A percentile compares a stretch with the other conserved stretches of the same genome.
phyloP scores from a whole-genome alignment of 2,797 vertebrate species.

The Poeciliopsis paucimaculata region DNA sequence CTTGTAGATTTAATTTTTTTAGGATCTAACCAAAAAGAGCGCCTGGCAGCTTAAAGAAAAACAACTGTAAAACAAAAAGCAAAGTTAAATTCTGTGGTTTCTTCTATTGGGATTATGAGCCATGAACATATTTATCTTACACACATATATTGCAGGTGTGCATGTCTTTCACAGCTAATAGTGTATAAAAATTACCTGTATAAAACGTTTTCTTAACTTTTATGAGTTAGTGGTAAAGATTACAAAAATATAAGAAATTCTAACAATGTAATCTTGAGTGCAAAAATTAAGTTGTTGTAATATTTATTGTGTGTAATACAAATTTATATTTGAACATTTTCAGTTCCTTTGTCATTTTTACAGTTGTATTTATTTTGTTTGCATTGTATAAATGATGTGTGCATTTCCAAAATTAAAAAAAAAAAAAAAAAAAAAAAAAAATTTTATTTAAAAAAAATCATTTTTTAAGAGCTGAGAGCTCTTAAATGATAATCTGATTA shows the following conservation, averaged over 20 bases:
- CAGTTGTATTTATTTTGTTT: background rate
- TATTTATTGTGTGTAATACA: slow-evolving; percentile 19
- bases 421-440: no score
- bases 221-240: background rate
- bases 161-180: slow-evolving; percentile 6
- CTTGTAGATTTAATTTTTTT: background rate
- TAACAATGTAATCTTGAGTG: background rate
- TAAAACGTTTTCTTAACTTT: background rate
- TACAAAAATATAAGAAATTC: background rate
- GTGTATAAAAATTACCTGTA: background rate
- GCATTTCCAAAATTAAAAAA: slow-evolving; percentile 24
- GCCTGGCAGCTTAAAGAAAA: background rate
- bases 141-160: background rate
- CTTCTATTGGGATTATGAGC: slow-evolving; percentile 7
- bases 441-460: no score
- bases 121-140: background rate
- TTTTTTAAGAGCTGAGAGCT: no score
- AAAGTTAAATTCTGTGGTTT: background rate
- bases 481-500: background rate
- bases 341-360: background rate
- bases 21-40: background rate
- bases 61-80: no score
- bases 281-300: slow-evolving; percentile 22
- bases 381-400: slow-evolving; percentile 31
- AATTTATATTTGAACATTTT: background rate